Base-by-base conservation (phyloP, 2,888 invertebrate genomes). In the Biston stratarius region DNA sequence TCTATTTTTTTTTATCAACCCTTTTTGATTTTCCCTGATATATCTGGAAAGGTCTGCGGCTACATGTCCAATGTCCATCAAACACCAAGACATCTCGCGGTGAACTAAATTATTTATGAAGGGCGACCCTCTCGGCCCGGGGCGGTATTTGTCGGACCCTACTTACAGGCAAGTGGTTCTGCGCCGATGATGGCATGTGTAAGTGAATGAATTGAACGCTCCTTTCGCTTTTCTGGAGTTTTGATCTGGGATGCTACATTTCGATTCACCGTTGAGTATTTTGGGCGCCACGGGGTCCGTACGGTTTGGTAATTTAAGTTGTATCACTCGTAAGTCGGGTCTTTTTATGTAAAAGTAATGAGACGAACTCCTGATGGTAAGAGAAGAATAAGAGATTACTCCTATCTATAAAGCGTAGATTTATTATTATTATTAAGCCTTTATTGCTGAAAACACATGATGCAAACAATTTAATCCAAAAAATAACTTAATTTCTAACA, bases 31-130 rank as follows among this genome's bases (percentile, higher is more conserved):
- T 11, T 24, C 24, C 42, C 33, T 24, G 12, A 42, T 55, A 55
- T 53, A 53, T 53, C 24, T 42, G 42, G 10, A 40, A 40, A 55
- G 55, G 42, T 44, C 55, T 8, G 52, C 9, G 38, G 55, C 24
- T 55, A 24, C 42, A 53, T 15, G 42, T 42, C 24, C 44, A 36
- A 45, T 45, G 59, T 49, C 59, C 48, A 59, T 59, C 59, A 59
- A 49, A 59, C 42, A 24, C 49, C 59, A 49, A 59, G 59, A 49
- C 38, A 58, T 47, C 58, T 34, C 48, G 48, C 40, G 59, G 59
- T 38, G 40, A 24, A 59, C 48, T 59, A 59, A 59, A 59, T 59
- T 59, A 59, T 59, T 59, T 59, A 59, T 59, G 49, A 59, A 59
- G 49, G 59, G 14, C 48, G 59, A 59, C 59, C 59, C 59, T 59